A percentile compares a stretch with the other conserved stretches of the same genome.
Conservation (phyloP, 2,888 invertebrate genomes). For the Exocentrus adspersus region DNA sequence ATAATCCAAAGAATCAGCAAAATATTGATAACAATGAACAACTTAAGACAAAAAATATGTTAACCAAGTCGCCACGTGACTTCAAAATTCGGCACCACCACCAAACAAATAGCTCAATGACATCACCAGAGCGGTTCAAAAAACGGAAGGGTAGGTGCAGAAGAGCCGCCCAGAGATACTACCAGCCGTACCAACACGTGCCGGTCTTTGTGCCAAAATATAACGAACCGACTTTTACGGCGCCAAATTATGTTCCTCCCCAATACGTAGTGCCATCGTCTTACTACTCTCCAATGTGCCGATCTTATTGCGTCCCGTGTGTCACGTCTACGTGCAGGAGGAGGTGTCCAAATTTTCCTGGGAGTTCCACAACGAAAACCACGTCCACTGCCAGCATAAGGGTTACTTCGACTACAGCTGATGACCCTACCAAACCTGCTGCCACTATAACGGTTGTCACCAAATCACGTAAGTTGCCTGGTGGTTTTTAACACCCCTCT, state of each 20-base stretch:
- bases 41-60: too few relatives aligned
- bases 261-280: conserved; percentile 33
- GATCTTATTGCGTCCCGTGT: conserved; percentile 45
- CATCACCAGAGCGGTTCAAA: not conserved
- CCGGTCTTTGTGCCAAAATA: conserved; percentile 34
- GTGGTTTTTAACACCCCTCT: too few relatives aligned
- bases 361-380: conserved; percentile 9
- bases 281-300: conserved; percentile 36
- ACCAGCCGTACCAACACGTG: conserved; percentile 30
- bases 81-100: conserved; percentile 7
- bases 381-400: conserved; percentile 1
- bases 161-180: conserved; percentile 42
- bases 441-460: not conserved
- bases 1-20: not conserved
- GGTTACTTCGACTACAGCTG: not conserved
- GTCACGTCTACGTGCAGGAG: conserved; percentile 47
- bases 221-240: conserved; percentile 16
- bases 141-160: conserved; percentile 36
- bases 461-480: not conserved
- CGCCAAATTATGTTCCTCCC: conserved; percentile 33
- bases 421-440: not conserved
- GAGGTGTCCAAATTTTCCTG: conserved; percentile 39
- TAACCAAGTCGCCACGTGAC: not conserved
- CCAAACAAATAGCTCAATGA: not conserved
- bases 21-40: not conserved